Percentiles rank a stretch among this genome's conserved stretches.
Evolutionary conservation across 1,140 invertebrate species (phyloP).

Genomic region (Euborellia annulipes): DNA sequence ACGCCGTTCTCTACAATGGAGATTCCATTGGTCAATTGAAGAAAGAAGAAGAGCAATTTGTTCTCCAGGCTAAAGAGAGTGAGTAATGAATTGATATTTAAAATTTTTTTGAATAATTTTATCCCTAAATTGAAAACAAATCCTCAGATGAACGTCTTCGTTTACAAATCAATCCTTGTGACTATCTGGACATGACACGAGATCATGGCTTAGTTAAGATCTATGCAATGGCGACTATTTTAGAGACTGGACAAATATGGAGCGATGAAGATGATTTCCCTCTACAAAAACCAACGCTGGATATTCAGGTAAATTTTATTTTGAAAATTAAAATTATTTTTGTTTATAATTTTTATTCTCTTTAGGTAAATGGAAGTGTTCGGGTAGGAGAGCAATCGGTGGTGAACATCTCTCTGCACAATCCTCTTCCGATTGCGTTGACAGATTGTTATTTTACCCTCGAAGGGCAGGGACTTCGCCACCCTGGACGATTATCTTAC

Average conservation of each 20-base stretch:
- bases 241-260: conserved; percentile 51
- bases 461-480: conserved; percentile 47
- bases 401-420: conserved; percentile 40
- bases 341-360: conserved; percentile 17
- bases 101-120: background rate
- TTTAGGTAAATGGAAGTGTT: conserved; percentile 30
- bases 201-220: conserved; percentile 53
- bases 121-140: background rate
- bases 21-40: too few species aligned
- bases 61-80: background rate
- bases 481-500: conserved; percentile 30
- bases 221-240: conserved; percentile 44
- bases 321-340: too few species aligned
- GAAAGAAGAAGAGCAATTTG: too few species aligned
- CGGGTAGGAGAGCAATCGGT: conserved; percentile 27
- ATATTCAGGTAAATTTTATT: conserved; percentile 28
- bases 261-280: conserved; percentile 52
- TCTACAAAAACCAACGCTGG: conserved; percentile 41
- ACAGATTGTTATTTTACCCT: conserved; percentile 45
- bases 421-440: conserved; percentile 41
- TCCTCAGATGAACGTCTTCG: conserved; percentile 20
- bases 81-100: background rate
- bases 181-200: conserved; percentile 49
- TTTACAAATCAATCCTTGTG: conserved; percentile 26
- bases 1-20: too few species aligned